Evolutionary conservation across 2,113 vertebrate species (phyloP).

Genomic region (Tichodroma muraria): DNA sequence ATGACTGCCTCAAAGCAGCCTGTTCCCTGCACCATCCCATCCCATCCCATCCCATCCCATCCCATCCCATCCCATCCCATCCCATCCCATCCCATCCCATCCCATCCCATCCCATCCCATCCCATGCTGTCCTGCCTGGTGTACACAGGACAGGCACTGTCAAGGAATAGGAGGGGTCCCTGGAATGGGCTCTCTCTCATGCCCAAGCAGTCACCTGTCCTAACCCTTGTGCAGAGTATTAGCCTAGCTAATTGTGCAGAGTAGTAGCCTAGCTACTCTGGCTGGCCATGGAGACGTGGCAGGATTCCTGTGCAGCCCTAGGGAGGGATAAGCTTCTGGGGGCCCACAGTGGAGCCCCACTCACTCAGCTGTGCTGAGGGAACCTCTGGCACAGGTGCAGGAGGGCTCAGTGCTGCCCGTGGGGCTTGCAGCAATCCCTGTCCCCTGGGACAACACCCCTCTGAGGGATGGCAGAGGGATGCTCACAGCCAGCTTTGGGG

Average conservation of each 20-base stretch:
- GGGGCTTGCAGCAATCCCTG: background rate
- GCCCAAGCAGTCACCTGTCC: rapidly evolving
- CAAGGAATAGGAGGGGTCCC: background rate
- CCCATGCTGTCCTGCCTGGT: background rate
- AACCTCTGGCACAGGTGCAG: background rate
- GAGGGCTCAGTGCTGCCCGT: background rate
- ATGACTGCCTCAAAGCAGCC: background rate
- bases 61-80: too few species aligned
- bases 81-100: background rate
- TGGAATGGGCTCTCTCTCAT: rapidly evolving
- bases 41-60: background rate
- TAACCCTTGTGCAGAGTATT: too few species aligned
- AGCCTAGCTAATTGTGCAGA: too few species aligned
- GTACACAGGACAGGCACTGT: background rate
- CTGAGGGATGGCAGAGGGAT: background rate
- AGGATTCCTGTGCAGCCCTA: background rate
- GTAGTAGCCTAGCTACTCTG: rapidly evolving
- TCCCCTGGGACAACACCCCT: background rate
- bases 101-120: background rate
- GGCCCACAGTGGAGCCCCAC: rapidly evolving
- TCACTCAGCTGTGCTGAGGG: rapidly evolving
- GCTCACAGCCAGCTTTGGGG: background rate
- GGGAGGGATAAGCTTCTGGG: background rate
- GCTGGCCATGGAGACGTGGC: rapidly evolving
- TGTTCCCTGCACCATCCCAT: background rate